Percentiles rank a stretch among this genome's conserved stretches.
Evolutionary conservation across 2,113 vertebrate genomes (phyloP).

Genomic region (Dasyprocta punctata): DNA sequence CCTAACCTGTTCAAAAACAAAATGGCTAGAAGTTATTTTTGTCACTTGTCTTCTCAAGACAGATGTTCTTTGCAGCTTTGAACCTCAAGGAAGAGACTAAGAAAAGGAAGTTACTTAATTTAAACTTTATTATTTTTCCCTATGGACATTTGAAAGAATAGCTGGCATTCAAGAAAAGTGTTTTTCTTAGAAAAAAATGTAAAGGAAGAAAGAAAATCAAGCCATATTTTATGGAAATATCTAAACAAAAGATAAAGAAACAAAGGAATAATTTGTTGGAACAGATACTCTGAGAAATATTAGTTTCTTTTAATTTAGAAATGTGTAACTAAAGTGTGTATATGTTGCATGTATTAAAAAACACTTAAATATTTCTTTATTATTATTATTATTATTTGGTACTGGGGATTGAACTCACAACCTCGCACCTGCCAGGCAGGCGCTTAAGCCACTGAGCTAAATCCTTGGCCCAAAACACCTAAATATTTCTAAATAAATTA

Average conservation of each 20-base stretch:
- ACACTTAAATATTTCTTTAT: background rate
- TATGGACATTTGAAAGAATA: slow-evolving; percentile 40
- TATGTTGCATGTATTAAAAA: background rate
- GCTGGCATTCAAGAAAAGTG: background rate
- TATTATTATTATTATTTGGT: too few species aligned
- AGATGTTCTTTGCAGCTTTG: background rate
- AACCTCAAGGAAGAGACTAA: background rate
- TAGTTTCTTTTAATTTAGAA: slow-evolving; percentile 15
- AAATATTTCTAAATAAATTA: slow-evolving; percentile 10
- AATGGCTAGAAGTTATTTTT: background rate
- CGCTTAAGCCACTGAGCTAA: too few species aligned
- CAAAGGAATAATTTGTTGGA: slow-evolving; percentile 24
- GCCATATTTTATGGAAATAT: background rate
- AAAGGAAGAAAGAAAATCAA: background rate
- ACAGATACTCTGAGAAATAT: slow-evolving; percentile 7
- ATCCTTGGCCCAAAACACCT: too few species aligned
- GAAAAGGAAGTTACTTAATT: background rate
- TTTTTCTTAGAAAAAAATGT: slow-evolving; percentile 5
- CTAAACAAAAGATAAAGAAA: background rate
- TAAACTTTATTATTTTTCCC: slow-evolving; percentile 14
- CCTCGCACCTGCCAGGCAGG: too few species aligned
- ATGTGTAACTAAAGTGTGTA: background rate
- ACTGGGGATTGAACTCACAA: too few species aligned
- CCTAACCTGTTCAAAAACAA: slow-evolving; percentile 34
- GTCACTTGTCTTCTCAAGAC: background rate